Evolutionary conservation across 2,888 invertebrate species (phyloP), one percentile per base, ranked within the genome.

Genomic region (Ectropis crepuscularia): DNA sequence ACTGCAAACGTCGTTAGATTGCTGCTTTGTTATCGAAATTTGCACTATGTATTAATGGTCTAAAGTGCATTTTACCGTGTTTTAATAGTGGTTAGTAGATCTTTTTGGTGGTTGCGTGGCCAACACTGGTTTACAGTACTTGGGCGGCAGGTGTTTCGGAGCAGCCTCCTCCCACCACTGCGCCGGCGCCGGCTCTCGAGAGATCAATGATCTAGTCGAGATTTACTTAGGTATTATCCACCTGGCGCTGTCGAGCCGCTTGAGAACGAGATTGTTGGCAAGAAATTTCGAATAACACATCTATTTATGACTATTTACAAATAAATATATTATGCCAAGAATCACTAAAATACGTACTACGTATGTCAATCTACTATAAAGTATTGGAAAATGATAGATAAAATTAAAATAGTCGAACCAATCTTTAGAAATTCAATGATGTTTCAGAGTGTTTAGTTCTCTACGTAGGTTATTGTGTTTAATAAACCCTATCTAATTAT

Each of bases 101-200:
- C 77, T 61, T 80, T 83, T 69, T 53, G 68, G 66, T 68, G 58
- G 61, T 64, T 61, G 67, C 73, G 65, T 57, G 63, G 69, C 66
- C 63, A 70, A 83, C 84, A 86, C 88, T 87, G 87, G 88, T 90
- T 79, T 81, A 83, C 75, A 86, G 90, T 89, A 88, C 91, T 88
- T 88, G 92, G 92, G 92, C 90, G 92, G 92, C 92, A 92, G 92
- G 92, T 92, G 92, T 90, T 88, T 84, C 86, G 82, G 71, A 77
- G 74, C 85, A 76, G 88, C 90, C 91, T 90, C 91, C 92, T 90
- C 92, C 92, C 88, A 89, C 87, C 65, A 55, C 70, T 82, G 85
- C 85, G 81, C 86, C 84, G 87, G 86, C 87, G 87, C 87, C 85
- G 84, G 74, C 80, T 82, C 83, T 82, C 83, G 83, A 80, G 84